Evolutionary conservation across 2,113 vertebrate genomes (phyloP).

Genomic region (Xiphophorus maculatus): DNA sequence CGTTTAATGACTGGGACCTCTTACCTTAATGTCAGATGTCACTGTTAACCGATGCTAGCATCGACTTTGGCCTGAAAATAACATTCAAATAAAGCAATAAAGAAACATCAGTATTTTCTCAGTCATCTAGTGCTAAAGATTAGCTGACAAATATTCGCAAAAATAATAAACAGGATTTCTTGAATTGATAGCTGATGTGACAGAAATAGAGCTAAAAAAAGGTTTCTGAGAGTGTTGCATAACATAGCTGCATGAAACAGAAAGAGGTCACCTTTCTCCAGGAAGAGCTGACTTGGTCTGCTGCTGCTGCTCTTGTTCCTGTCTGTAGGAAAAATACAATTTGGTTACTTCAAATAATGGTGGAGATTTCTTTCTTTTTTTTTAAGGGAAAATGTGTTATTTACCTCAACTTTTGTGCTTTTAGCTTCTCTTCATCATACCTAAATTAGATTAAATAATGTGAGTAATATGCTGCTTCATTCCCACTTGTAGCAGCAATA

Average conservation of each 20-base stretch:
- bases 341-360: neutral
- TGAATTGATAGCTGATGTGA: neutral
- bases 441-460: slow-evolving; percentile 60
- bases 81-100: slow-evolving; percentile 4
- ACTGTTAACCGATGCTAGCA: slow-evolving; percentile 49
- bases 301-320: slow-evolving; percentile 70
- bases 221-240: neutral
- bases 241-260: neutral
- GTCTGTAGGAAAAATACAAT: slow-evolving; percentile 51
- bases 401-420: slow-evolving; percentile 87
- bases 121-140: neutral
- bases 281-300: slow-evolving; percentile 42
- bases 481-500: neutral
- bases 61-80: slow-evolving; percentile 66
- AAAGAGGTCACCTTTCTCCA: slow-evolving; percentile 75
- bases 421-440: slow-evolving; percentile 90
- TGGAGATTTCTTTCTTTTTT: neutral
- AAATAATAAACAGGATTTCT: neutral
- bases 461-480: neutral
- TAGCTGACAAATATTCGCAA: neutral
- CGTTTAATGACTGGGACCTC: slow-evolving; percentile 18
- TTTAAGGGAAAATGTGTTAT: neutral
- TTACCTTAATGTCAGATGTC: slow-evolving; percentile 73
- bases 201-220: neutral
- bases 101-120: slow-evolving; percentile 4